phyloP scores from a whole-genome alignment of 2,888 invertebrate genomes.

The Dryadula phaetusa region DNA sequence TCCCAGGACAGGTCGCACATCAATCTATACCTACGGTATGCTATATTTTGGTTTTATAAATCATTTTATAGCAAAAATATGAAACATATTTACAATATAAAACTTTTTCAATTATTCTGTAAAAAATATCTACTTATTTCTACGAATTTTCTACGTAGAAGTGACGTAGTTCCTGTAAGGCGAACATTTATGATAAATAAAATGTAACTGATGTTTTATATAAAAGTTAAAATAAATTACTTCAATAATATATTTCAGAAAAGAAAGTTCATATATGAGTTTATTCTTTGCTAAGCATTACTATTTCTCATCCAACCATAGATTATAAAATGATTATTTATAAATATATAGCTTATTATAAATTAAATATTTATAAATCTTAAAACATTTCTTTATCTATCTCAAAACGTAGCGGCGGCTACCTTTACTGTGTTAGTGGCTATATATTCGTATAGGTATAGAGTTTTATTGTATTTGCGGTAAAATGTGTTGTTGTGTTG shows the following conservation, averaged over 20 bases:
- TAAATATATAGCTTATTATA: too few species aligned
- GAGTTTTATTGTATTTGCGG: neutral
- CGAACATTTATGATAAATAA: neutral
- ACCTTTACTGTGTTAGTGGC: too few species aligned
- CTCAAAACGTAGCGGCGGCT: too few species aligned
- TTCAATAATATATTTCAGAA: too few species aligned
- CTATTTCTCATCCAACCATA: too few species aligned
- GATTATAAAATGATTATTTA: too few species aligned
- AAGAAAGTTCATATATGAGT: too few species aligned
- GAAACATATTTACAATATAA: neutral
- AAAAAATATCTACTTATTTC: neutral
- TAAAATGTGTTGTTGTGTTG: slow-evolving; percentile 18
- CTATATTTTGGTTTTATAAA: neutral
- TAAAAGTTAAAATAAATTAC: too few species aligned
- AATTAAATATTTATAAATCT: too few species aligned
- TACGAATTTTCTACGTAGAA: neutral
- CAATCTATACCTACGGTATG: neutral
- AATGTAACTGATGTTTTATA: too few species aligned
- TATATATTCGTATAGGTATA: neutral
- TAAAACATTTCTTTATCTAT: too few species aligned
- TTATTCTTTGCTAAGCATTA: too few species aligned
- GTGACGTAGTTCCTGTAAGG: neutral
- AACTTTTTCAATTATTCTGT: neutral
- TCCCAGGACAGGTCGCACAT: neutral
- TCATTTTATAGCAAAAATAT: neutral